These are phyloP conservation scores for Nibea albiflora DNA, from an alignment of 2,113 vertebrate genomes.

Conservation along the genomic window DNA sequence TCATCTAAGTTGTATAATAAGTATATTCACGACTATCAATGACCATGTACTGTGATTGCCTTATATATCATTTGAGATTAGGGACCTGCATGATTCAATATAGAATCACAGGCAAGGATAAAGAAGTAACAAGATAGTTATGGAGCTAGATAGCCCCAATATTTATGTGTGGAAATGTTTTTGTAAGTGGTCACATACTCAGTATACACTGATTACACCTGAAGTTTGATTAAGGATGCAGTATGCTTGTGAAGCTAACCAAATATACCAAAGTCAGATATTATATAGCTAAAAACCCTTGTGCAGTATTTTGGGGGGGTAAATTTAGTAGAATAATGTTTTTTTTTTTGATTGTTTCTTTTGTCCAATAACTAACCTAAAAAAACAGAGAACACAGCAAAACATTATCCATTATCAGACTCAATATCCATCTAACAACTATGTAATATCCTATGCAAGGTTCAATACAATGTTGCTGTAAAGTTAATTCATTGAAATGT, in stretches of 20 bases:
- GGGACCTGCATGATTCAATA: background rate
- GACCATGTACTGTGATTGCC: too few species aligned
- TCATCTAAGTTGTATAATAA: too few species aligned
- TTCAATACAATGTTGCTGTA: background rate
- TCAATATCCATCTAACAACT: too few species aligned
- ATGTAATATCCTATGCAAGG: background rate
- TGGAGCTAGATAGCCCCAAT: background rate
- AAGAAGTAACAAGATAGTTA: background rate
- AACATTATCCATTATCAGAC: background rate
- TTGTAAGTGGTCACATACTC: background rate
- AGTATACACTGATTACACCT: background rate
- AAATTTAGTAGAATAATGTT: too few species aligned
- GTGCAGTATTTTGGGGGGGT: background rate
- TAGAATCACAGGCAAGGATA: background rate
- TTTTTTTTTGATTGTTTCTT: too few species aligned
- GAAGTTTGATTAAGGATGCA: background rate
- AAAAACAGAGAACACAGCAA: background rate
- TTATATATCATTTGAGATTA: background rate
- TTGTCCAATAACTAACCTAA: too few species aligned
- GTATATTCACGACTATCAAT: too few species aligned
- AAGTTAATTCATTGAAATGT: background rate
- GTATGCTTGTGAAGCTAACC: too few species aligned
- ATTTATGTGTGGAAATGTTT: background rate
- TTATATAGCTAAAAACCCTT: too few species aligned
- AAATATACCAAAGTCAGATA: background rate